phyloP scores from a whole-genome alignment of 2,113 vertebrate genomes.

The Sebastes schlegelii region DNA sequence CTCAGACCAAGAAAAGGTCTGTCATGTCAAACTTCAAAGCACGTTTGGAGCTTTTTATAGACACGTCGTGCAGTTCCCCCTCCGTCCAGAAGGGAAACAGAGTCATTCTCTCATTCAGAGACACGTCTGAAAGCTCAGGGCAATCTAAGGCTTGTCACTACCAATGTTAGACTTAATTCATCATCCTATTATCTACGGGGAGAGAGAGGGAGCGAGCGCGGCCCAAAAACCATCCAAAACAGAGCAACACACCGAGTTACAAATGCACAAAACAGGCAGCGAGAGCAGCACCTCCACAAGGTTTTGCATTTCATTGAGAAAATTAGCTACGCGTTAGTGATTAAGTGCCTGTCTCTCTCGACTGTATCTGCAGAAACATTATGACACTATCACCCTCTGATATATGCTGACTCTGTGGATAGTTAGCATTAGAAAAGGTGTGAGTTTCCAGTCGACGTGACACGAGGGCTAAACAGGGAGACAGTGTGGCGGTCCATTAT shows the following conservation, averaged over 20 bases:
- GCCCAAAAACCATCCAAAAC: conserved; percentile 39
- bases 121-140: conserved; percentile 56
- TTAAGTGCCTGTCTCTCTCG: conserved; percentile 35
- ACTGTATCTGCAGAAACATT: conserved; percentile 45
- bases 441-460: conserved; percentile 46
- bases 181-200: conserved; percentile 67
- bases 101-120: conserved; percentile 47
- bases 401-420: conserved; percentile 49
- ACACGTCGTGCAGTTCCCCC: conserved; percentile 40
- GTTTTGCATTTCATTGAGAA: conserved; percentile 47
- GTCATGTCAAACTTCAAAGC: conserved; percentile 31
- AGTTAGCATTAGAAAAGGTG: conserved; percentile 47
- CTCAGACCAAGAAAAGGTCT: conserved; percentile 10
- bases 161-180: conserved; percentile 73
- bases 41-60: conserved; percentile 21
- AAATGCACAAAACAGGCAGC: conserved; percentile 3
- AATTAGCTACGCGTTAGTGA: conserved; percentile 26
- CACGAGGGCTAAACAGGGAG: conserved; percentile 64
- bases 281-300: conserved; percentile 29
- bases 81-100: conserved; percentile 40
- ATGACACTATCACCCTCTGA: conserved; percentile 16
- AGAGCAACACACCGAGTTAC: conserved; percentile 18
- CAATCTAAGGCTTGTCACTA: conserved; percentile 72
- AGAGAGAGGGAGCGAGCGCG: conserved; percentile 42
- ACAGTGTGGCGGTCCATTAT: conserved; percentile 66